A percentile compares a stretch with the other conserved stretches of the same genome.
phyloP scores from a whole-genome alignment of 2,888 invertebrate species.

The Thereva unica region DNA sequence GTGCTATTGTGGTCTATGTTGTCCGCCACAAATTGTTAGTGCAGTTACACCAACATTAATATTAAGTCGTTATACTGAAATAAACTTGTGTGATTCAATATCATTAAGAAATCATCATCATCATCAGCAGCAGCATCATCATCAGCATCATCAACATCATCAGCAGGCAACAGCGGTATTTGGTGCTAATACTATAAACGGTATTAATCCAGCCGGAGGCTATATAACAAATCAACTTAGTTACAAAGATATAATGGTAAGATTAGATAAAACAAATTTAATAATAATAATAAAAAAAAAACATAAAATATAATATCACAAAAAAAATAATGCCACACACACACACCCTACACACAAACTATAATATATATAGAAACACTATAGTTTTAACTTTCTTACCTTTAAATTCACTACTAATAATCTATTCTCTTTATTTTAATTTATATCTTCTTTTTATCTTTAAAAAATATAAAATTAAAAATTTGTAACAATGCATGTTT shows the following conservation, averaged over 20 bases:
- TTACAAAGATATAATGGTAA: constrained; percentile 45
- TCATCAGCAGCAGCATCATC: constrained; percentile 41
- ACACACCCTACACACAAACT: too few species aligned
- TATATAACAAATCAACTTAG: constrained; percentile 30
- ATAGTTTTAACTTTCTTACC: too few species aligned
- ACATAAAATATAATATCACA: not conserved
- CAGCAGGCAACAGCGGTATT: constrained; percentile 40
- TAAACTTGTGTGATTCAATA: constrained; percentile 47
- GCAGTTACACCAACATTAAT: constrained; percentile 46
- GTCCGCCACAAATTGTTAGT: constrained; percentile 44
- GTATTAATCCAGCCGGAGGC: constrained; percentile 16
- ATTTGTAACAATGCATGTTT: too few species aligned
- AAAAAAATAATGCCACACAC: too few species aligned
- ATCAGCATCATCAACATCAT: constrained; percentile 48
- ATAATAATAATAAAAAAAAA: not conserved
- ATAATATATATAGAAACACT: too few species aligned
- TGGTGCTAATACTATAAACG: constrained; percentile 34
- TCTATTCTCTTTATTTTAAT: too few species aligned
- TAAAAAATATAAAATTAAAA: too few species aligned
- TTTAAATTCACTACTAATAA: too few species aligned
- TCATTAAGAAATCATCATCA: constrained; percentile 50
- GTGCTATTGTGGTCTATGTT: constrained; percentile 48
- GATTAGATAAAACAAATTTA: constrained; percentile 14
- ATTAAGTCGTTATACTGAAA: constrained; percentile 48
- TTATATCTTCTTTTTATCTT: too few species aligned